Conservation (phyloP, 1,140 invertebrate genomes). For the Lucilia cuprina region DNA sequence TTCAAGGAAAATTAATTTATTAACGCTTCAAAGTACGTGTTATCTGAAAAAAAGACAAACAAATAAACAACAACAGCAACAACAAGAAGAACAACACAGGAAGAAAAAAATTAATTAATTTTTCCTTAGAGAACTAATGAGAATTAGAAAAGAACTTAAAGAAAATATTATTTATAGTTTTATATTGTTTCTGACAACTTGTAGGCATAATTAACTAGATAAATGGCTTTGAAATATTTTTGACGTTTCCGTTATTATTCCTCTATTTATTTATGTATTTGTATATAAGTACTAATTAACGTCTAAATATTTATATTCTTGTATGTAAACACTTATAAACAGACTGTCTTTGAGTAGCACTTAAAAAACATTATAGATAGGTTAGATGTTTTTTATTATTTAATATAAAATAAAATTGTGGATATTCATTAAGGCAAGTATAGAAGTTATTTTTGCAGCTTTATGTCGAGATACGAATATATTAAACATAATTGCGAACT, state of each 20-base stretch:
- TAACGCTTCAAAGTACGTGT: slow-evolving; percentile 9
- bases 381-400: no score
- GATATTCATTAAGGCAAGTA: no score
- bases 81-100: neutral
- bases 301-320: no score
- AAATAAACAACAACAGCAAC: neutral
- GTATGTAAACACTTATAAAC: no score
- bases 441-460: no score
- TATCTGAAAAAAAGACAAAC: neutral
- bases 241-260: neutral
- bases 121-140: neutral
- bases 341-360: no score
- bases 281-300: no score
- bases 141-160: neutral
- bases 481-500: no score
- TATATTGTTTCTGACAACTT: slow-evolving; percentile 6
- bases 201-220: slow-evolving; percentile 1
- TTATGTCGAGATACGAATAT: no score
- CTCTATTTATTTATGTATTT: no score
- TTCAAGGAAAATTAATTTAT: slow-evolving; percentile 11
- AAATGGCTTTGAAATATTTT: neutral
- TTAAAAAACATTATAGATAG: no score
- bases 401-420: no score
- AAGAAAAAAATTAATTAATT: neutral
- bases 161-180: slow-evolving; percentile 12